Base-by-base conservation (phyloP, 2,797 vertebrate genomes). In the Sparus aurata region DNA sequence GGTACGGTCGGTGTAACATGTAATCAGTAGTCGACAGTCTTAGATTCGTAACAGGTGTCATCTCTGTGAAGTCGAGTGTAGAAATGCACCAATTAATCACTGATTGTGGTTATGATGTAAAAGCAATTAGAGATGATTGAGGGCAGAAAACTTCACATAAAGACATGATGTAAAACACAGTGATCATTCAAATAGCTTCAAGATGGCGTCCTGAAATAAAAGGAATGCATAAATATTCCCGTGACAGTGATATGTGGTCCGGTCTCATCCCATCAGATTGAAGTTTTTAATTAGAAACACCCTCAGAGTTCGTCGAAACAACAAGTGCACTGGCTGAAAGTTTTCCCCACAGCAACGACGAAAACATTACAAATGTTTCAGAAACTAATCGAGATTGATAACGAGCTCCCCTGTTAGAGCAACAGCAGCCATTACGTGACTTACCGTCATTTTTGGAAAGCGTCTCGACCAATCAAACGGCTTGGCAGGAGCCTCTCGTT, bases 271-370 rank as follows among this genome's bases (percentile, higher is more conserved):
- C 3, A 15, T 59, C 53, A 55, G 30, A 86, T 73, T 46, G 61
- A 61, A 77, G 61, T 16, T 74, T 52, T 77, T 71, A 83, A 77
- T 73, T 66, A 34, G 34, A 80, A 79, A 27, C 79, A 47, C 73
- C 75, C 68, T 47, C 47, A 27, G 55, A 60, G 46, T 57, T 43
- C 45, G 55, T 74, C 58, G 6, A 53, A 72, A 34, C 75, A 52
- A 54, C 60, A 34, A 66, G 55, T 67, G 75, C 25, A 38, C 18
- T 0, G 54, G 59, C 53, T 67, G 30, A 45, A 16, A 30, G 5
- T 10, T 41, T 55, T 54, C 18, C 50, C 60, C 50, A 15, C 25
- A 47, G 49, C 20, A 10, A 52, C 12, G 0, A 9, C 5, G 17
- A 45, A 70, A 62, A 25, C 23, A 20, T 7, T 25, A 63, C 20